Evolutionary conservation across 2,888 invertebrate genomes (phyloP).

Genomic region (Xestia sexstrigata): DNA sequence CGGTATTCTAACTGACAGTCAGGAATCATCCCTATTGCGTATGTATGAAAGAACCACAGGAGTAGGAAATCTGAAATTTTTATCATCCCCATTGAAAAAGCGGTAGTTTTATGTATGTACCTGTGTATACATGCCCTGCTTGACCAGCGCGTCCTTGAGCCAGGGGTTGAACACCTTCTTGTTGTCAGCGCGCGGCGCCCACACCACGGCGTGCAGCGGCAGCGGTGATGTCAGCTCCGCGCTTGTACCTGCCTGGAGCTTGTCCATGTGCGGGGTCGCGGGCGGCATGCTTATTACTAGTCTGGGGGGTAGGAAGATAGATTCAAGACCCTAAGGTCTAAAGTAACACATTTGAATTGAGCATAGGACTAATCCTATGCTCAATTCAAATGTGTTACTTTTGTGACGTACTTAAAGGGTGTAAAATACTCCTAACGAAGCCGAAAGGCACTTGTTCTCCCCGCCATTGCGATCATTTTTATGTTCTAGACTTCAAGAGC

Average conservation of each 20-base stretch:
- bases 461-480: too few relatives aligned
- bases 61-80: not conserved
- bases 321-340: too few relatives aligned
- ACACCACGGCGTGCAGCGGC: constrained; percentile 95
- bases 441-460: too few relatives aligned
- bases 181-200: constrained; percentile 96
- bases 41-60: not conserved
- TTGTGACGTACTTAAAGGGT: too few relatives aligned
- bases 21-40: not conserved
- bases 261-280: constrained; percentile 96
- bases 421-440: too few relatives aligned
- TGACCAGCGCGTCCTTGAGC: constrained; percentile 97
- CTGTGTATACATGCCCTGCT: constrained; percentile 97
- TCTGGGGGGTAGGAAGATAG: constrained; percentile 79
- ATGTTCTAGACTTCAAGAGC: too few relatives aligned
- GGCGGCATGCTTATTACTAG: constrained; percentile 96
- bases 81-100: not conserved
- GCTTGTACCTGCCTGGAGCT: constrained; percentile 93
- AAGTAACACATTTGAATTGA: too few relatives aligned
- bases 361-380: too few relatives aligned
- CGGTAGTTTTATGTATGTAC: constrained; percentile 48
- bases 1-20: too few relatives aligned
- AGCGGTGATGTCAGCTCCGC: constrained; percentile 93
- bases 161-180: constrained; percentile 96
- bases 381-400: not conserved